Conservation (phyloP, 2,888 invertebrate genomes). For the Hetaerina titia region DNA sequence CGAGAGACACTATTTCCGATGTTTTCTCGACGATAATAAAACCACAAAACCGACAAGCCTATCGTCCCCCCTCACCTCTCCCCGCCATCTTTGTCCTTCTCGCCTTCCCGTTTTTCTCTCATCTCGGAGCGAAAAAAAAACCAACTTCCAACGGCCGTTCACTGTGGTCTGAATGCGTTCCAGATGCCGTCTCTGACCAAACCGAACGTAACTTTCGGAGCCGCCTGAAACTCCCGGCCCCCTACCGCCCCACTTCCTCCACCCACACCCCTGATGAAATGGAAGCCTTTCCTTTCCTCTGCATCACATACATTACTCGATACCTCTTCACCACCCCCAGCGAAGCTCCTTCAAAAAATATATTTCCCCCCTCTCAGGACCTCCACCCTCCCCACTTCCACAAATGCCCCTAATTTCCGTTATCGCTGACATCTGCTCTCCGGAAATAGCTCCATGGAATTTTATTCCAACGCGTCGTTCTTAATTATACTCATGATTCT, state of each 20-base stretch:
- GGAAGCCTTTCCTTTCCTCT: not conserved
- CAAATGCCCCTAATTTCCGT: too few species aligned
- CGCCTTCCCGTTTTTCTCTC: not conserved
- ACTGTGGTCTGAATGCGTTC: not conserved
- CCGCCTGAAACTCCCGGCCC: not conserved
- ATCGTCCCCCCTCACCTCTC: not conserved
- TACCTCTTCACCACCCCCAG: not conserved
- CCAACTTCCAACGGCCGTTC: not conserved
- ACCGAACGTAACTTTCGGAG: not conserved
- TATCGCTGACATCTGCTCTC: too few species aligned
- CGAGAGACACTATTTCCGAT: not conserved
- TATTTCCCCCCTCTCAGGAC: too few species aligned
- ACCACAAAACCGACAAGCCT: not conserved
- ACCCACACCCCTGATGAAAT: too few species aligned
- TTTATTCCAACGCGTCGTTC: too few species aligned
- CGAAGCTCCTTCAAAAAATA: not conserved
- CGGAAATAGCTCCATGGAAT: too few species aligned
- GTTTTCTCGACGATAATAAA: not conserved
- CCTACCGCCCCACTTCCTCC: not conserved
- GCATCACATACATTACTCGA: not conserved
- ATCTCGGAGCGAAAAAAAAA: not conserved
- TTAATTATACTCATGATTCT: too few species aligned
- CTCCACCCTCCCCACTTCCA: not conserved
- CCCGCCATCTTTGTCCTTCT: not conserved
- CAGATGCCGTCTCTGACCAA: not conserved